phyloP scores from a whole-genome alignment of 2,797 vertebrate genomes.

The Anableps anableps region DNA sequence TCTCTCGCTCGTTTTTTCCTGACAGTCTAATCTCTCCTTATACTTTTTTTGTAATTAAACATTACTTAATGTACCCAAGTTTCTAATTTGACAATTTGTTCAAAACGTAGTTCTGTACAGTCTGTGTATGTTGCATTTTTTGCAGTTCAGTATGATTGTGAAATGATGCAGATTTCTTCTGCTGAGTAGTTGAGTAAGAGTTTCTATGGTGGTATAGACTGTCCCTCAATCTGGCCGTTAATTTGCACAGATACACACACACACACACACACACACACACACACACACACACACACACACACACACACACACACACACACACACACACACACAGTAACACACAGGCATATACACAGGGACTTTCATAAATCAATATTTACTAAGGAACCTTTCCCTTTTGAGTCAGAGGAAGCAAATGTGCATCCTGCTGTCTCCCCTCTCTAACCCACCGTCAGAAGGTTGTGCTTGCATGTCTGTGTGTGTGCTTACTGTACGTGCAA shows the following conservation, averaged over 20 bases:
- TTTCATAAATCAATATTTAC: conserved; percentile 87
- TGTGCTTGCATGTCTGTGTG: conserved; percentile 44
- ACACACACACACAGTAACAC: not conserved
- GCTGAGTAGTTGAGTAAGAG: conserved; percentile 63
- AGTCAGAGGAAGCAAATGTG: conserved; percentile 87
- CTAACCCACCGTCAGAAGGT: conserved; percentile 61
- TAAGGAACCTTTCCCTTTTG: conserved; percentile 83
- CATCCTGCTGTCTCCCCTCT: conserved; percentile 83
- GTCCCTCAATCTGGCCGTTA: conserved; percentile 67
- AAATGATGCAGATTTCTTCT: conserved; percentile 49
- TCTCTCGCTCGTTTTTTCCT: conserved; percentile 55
- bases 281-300: conserved; percentile 15
- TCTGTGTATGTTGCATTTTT: conserved; percentile 18
- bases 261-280: not conserved
- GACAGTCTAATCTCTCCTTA: conserved; percentile 53
- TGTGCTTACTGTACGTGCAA: conserved; percentile 54
- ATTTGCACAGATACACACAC: conserved; percentile 45
- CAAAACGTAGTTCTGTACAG: conserved; percentile 38
- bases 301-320: not conserved
- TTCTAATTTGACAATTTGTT: conserved; percentile 70
- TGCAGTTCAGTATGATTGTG: conserved; percentile 38
- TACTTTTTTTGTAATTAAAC: conserved; percentile 67
- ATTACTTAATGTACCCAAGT: conserved; percentile 54
- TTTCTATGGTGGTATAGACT: conserved; percentile 51
- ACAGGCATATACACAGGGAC: conserved; percentile 35